These are phyloP conservation scores for Tachycineta bicolor DNA, from an alignment of 2,113 vertebrate genomes.

Conservation along the genomic window DNA sequence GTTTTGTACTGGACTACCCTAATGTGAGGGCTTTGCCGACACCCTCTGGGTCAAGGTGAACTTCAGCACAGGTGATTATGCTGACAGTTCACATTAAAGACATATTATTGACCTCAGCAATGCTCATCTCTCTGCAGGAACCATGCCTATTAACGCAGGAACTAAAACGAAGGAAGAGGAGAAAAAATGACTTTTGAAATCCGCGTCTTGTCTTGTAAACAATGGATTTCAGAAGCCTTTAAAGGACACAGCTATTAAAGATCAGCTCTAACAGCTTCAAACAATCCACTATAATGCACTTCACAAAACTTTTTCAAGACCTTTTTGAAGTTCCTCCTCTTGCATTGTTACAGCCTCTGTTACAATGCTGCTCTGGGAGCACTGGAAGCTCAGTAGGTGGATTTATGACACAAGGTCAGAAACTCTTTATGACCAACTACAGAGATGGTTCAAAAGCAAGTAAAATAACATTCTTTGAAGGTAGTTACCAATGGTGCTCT, in stretches of 20 bases:
- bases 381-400: neutral
- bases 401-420: conserved; percentile 4
- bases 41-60: neutral
- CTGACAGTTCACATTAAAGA: neutral
- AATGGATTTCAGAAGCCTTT: neutral
- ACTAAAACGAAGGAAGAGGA: neutral
- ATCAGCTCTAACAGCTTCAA: conserved; percentile 30
- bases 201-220: conserved; percentile 1
- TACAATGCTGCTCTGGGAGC: neutral
- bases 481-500: neutral
- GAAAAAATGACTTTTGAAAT: conserved; percentile 25
- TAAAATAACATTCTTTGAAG: neutral
- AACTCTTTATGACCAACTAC: neutral
- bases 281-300: neutral
- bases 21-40: neutral
- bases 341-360: neutral
- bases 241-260: neutral
- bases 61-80: neutral
- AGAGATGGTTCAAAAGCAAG: neutral
- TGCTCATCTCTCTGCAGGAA: neutral
- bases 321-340: conserved; percentile 2
- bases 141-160: neutral
- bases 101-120: neutral
- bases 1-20: neutral
- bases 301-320: conserved; percentile 13